Conservation (phyloP, 37 sponge, comb jelly and placozoan genomes). For the Geodia barretti region DNA sequence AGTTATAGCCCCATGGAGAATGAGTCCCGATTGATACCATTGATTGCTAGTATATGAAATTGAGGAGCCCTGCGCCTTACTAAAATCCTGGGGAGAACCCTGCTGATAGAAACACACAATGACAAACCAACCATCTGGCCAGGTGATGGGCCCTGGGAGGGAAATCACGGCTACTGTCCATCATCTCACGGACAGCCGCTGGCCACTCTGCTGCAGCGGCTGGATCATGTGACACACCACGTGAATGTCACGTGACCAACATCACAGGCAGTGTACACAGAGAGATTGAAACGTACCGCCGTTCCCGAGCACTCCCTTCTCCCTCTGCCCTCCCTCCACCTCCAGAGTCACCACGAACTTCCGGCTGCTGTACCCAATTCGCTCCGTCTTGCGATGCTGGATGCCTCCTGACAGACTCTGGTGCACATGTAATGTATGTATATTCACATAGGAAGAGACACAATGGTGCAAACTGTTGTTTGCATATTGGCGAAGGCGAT, state of each 20-base stretch:
- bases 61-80: neutral
- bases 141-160: constrained; percentile 76
- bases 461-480: no score
- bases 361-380: constrained; percentile 48
- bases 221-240: neutral
- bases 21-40: no score
- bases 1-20: no score
- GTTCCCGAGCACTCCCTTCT: neutral
- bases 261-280: neutral
- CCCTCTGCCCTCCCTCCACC: constrained; percentile 26
- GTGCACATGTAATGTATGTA: no score
- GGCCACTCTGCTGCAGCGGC: constrained; percentile 44
- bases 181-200: constrained; percentile 58
- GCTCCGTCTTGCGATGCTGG: constrained; percentile 79
- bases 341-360: constrained; percentile 53
- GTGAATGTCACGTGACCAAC: neutral
- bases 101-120: neutral
- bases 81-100: neutral
- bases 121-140: constrained; percentile 64
- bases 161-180: constrained; percentile 65
- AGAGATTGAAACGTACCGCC: neutral
- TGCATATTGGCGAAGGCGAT: no score
- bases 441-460: no score
- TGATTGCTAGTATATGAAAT: no score
- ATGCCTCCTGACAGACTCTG: neutral